These are phyloP conservation scores for Melieria picta DNA, from an alignment of 2,888 invertebrate species.

Conservation along the genomic window DNA sequence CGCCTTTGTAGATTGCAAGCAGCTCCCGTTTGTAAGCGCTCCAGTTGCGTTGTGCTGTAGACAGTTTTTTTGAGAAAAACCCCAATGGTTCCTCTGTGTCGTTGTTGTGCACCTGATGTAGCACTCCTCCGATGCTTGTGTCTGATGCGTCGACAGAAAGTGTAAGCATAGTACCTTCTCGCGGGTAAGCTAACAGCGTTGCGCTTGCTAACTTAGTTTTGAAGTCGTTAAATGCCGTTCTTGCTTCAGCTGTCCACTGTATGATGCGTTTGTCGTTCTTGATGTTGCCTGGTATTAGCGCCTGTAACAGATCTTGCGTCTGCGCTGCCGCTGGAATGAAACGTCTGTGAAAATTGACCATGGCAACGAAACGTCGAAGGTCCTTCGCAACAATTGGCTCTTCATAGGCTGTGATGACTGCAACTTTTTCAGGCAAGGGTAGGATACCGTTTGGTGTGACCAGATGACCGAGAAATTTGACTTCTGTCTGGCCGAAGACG, in stretches of 20 bases:
- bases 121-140: conserved; percentile 29
- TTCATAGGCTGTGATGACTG: conserved; percentile 29
- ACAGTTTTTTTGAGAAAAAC: conserved; percentile 59
- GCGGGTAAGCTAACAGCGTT: conserved; percentile 14
- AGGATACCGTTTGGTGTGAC: conserved; percentile 28
- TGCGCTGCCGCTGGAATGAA: conserved; percentile 38
- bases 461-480: too few species aligned
- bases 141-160: conserved; percentile 37
- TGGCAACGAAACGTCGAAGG: conserved; percentile 43
- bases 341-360: conserved; percentile 44
- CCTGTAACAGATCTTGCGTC: conserved; percentile 33
- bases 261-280: conserved; percentile 38
- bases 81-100: conserved; percentile 56
- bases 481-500: conserved; percentile 26
- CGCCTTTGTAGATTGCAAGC: conserved; percentile 57
- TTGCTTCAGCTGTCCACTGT: conserved; percentile 32
- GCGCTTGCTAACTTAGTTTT: conserved; percentile 36
- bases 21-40: conserved; percentile 62
- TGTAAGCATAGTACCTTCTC: conserved; percentile 13
- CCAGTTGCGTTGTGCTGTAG: conserved; percentile 55
- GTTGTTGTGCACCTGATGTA: conserved; percentile 35
- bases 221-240: conserved; percentile 34
- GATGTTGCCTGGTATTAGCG: conserved; percentile 30
- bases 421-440: conserved; percentile 32
- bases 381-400: conserved; percentile 29